phyloP scores from a whole-genome alignment of 2,113 vertebrate species.

The Dromiciops gliroides region DNA sequence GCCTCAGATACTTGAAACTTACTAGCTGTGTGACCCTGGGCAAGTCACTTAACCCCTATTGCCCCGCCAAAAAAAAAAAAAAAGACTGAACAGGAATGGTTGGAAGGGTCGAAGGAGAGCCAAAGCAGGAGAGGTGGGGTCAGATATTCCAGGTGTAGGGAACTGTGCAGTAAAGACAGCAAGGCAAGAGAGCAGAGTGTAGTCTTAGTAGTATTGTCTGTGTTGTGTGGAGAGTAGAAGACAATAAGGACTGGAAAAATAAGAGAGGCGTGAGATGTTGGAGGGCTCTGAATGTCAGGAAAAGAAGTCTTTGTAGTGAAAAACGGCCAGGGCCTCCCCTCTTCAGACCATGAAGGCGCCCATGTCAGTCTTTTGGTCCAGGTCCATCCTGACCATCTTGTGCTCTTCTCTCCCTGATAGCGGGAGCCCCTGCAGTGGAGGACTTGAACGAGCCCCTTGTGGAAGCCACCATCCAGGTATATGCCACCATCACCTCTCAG shows the following conservation, averaged over 20 bases:
- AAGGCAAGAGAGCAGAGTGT: neutral
- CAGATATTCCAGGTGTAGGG: neutral
- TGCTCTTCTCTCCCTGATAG: conserved; percentile 72
- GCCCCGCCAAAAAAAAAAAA: no score
- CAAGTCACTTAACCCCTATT: no score
- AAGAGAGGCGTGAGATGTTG: neutral
- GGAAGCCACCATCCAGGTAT: conserved; percentile 88
- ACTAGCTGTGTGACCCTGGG: no score
- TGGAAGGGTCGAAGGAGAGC: neutral
- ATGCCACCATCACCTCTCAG: conserved; percentile 89
- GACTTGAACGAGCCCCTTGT: conserved; percentile 86
- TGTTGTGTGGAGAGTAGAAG: neutral
- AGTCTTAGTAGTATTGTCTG: neutral
- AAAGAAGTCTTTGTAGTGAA: neutral
- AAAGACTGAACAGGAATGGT: no score
- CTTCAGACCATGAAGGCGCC: neutral
- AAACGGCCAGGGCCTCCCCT: neutral
- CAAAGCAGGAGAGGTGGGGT: neutral
- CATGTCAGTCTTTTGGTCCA: neutral
- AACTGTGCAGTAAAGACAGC: neutral
- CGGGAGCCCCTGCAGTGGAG: conserved; percentile 81
- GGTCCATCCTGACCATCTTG: neutral
- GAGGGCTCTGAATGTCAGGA: neutral
- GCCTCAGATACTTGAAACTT: no score
- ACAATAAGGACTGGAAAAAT: neutral